phyloP scores from a whole-genome alignment of 35 echinoderm and acorn worm species.

The Heliocidaris tuberculata region DNA sequence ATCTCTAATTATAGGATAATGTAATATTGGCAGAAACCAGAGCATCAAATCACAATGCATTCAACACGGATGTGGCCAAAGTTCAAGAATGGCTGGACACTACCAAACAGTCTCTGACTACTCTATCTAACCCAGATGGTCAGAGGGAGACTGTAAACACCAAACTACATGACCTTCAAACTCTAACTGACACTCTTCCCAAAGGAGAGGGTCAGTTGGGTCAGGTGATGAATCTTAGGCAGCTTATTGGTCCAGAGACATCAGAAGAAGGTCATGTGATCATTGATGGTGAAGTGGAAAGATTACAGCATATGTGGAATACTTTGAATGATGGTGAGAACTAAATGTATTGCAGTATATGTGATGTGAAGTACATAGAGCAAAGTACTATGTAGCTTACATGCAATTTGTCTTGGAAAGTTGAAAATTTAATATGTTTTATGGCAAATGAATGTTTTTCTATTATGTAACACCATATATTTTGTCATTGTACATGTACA shows the following conservation, averaged over 20 bases:
- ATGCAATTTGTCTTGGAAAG: no score
- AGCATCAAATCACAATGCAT: slow-evolving; percentile 27
- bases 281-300: slow-evolving; percentile 49
- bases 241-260: slow-evolving; percentile 44
- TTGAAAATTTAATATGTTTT: no score
- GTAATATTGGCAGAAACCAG: slow-evolving; percentile 13
- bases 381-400: not conserved
- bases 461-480: no score
- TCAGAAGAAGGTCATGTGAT: slow-evolving; percentile 41
- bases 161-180: slow-evolving; percentile 6
- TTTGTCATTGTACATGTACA: no score
- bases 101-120: not conserved
- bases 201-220: slow-evolving; percentile 47
- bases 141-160: slow-evolving; percentile 6
- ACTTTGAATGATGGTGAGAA: slow-evolving; percentile 22
- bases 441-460: no score
- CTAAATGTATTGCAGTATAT: not conserved
- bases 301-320: slow-evolving; percentile 37
- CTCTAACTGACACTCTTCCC: slow-evolving; percentile 22
- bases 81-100: slow-evolving; percentile 28
- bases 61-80: not conserved
- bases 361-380: not conserved
- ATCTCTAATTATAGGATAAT: slow-evolving; percentile 5
- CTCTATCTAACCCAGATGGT: not conserved
- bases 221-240: slow-evolving; percentile 25